Percentiles rank a stretch among this genome's conserved stretches.
Conservation (phyloP, 2,113 vertebrate species). For the Paracanthobrama guichenoti region DNA sequence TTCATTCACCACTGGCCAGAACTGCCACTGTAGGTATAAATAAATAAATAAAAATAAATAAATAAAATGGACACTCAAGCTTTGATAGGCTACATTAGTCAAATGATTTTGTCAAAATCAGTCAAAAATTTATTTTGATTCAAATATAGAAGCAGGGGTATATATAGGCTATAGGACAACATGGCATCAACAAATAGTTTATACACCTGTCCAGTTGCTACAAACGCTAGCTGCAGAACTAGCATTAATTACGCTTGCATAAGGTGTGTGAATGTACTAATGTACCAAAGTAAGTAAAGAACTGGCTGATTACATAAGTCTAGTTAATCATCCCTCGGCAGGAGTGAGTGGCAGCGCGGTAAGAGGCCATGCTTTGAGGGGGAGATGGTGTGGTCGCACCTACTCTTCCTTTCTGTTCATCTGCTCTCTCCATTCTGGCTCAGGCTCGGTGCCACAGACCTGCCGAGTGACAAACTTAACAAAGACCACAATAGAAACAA, state of each 20-base stretch:
- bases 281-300: slow-evolving; percentile 4
- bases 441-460: slow-evolving; percentile 41
- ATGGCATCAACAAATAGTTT: too few relatives aligned
- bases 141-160: too few relatives aligned
- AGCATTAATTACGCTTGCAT: background rate
- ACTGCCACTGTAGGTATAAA: too few relatives aligned
- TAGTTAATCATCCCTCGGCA: slow-evolving; percentile 57
- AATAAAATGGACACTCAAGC: too few relatives aligned
- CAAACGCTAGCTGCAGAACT: background rate
- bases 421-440: slow-evolving; percentile 61
- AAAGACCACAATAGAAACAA: slow-evolving; percentile 53
- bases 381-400: slow-evolving; percentile 69
- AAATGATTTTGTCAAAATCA: too few relatives aligned
- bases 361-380: slow-evolving; percentile 70
- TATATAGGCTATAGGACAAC: too few relatives aligned
- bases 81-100: too few relatives aligned
- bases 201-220: background rate
- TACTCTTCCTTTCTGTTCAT: slow-evolving; percentile 65
- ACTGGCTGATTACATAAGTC: slow-evolving; percentile 44
- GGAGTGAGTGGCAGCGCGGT: slow-evolving; percentile 47
- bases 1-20: too few relatives aligned
- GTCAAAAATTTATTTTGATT: too few relatives aligned
- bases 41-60: too few relatives aligned
- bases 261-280: background rate
- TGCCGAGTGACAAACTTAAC: slow-evolving; percentile 47